Evolutionary conservation across 2,113 vertebrate species (phyloP), one percentile per base, ranked within the genome.

Genomic region (Phainopepla nitens): DNA sequence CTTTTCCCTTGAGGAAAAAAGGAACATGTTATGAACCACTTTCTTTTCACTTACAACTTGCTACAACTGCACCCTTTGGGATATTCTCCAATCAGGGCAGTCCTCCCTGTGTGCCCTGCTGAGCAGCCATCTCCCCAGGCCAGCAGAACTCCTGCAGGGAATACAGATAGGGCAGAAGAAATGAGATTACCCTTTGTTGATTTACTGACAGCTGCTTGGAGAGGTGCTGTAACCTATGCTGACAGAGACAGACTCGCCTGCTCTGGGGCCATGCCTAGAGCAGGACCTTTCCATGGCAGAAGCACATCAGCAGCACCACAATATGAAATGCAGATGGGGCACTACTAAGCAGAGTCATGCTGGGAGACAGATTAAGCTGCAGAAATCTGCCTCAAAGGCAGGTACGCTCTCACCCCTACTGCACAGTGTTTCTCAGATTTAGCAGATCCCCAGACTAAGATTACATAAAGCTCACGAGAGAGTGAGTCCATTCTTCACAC

Each of bases 61-160:
- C n/a, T 23, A 15, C 33, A 88, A 58, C 10, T 53, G 7, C 2
- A 18, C 18, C 35, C 11, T 93, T 73, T 1, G 4, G 51, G 17
- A 77, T 1, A 25, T 17, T 18, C 24, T 61, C 24, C 27, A 49
- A 5, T 5, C 25, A 62, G 23, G 31, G 25, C 12, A 64, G 18
- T 29, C 33, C n/a, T 57, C 13, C 14, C 45, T 28, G 42, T 0
- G 0, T 12, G 28, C 20, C 21, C 9, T 1, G 1, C 4, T n/a
- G 1, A 85, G 57, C 81, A 76, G 50, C 28, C 2, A 2, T 45
- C 27, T 71, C 15, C 18, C 3, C 2, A 1, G 31, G 28, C 27
- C 5, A 4, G 45, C 15, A 83, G 36, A 83, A 36, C 24, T 81
- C 44, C 83, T 3, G 2, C 16, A 9, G 25, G 29, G 47, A 79